phyloP scores from a whole-genome alignment of 2,888 invertebrate species.

The Tachina fera region DNA sequence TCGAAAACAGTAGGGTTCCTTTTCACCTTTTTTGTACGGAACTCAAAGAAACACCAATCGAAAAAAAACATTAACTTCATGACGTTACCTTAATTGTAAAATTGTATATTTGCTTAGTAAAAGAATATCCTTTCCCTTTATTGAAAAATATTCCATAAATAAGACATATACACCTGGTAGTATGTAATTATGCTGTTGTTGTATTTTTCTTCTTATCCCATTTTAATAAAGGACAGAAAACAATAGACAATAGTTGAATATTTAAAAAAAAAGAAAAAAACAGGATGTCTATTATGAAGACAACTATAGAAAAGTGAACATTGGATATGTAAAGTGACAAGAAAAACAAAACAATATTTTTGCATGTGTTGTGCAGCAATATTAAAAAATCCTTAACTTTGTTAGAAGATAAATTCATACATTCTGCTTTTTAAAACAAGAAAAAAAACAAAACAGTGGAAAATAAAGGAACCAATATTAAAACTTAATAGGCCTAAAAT shows the following conservation, averaged over 20 bases:
- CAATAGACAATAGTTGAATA: slow-evolving; percentile 12
- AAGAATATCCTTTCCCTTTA: neutral
- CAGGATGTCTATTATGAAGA: slow-evolving; percentile 26
- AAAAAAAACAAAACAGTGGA: neutral
- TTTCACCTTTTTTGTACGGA: too few relatives aligned
- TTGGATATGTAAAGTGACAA: neutral
- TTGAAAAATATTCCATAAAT: slow-evolving; percentile 13
- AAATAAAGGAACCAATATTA: neutral
- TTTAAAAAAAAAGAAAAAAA: slow-evolving; percentile 15
- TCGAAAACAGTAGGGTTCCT: too few relatives aligned
- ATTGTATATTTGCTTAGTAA: neutral
- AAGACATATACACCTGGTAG: slow-evolving; percentile 30
- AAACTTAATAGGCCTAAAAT: neutral
- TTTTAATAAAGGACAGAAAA: neutral
- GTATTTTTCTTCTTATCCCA: neutral
- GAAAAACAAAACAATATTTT: neutral
- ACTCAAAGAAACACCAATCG: too few relatives aligned
- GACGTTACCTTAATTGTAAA: too few relatives aligned
- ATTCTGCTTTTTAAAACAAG: neutral
- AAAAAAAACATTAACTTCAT: too few relatives aligned
- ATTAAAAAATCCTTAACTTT: slow-evolving; percentile 5
- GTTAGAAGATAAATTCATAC: slow-evolving; percentile 12
- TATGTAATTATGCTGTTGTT: slow-evolving; percentile 16
- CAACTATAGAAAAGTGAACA: neutral
- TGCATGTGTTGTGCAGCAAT: slow-evolving; percentile 4